Evolutionary conservation across 2,113 vertebrate species (phyloP).

Genomic region (Cheirogaleus medius): DNA sequence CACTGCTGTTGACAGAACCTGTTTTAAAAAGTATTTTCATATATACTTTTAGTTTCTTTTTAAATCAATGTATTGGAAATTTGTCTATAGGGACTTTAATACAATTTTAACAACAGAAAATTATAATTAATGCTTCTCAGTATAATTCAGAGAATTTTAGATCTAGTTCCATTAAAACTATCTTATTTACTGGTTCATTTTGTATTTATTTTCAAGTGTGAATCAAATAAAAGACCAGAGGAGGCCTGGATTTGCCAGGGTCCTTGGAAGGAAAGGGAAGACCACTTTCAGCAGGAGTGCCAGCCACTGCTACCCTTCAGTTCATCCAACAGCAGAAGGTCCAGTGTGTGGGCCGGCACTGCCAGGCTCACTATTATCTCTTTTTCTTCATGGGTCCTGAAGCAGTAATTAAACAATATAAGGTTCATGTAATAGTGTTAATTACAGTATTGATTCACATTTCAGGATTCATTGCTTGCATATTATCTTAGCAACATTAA

Average conservation of each 20-base stretch:
- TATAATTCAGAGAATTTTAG: background rate
- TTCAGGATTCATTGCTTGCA: background rate
- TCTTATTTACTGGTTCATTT: slow-evolving; percentile 30
- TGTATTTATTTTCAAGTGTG: background rate
- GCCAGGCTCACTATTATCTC: background rate
- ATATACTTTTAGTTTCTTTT: background rate
- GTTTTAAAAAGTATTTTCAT: background rate
- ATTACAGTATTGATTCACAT: slow-evolving; percentile 15
- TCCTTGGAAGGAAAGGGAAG: background rate
- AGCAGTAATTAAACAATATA: background rate
- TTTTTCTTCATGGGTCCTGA: background rate
- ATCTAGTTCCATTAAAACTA: background rate
- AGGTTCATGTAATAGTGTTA: background rate
- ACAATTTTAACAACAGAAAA: background rate
- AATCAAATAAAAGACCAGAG: background rate
- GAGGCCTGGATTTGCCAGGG: background rate
- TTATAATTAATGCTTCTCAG: background rate
- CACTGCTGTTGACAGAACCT: background rate
- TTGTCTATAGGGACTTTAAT: background rate
- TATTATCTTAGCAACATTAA: slow-evolving; percentile 22
- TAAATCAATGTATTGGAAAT: background rate
- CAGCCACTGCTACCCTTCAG: background rate
- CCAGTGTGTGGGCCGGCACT: background rate
- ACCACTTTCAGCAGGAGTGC: background rate
- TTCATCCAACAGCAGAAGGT: background rate